These are phyloP conservation scores for Halyomorpha halys DNA, from an alignment of 1,140 invertebrate genomes.

Conservation along the genomic window DNA sequence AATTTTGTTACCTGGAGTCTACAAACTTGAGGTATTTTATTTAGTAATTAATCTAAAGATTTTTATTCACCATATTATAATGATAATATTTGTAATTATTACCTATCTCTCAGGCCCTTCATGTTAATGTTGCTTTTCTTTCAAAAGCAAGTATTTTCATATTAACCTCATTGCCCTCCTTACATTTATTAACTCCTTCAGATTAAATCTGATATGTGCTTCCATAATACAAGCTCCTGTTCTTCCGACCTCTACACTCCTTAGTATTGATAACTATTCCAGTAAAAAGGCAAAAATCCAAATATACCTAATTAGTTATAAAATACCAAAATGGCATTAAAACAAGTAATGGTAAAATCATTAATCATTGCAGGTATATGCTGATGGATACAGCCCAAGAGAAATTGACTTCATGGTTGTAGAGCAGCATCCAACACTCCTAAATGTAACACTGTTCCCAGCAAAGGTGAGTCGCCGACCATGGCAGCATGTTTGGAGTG, in stretches of 20 bases:
- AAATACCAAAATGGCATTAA: neutral
- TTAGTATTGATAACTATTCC: too few relatives aligned
- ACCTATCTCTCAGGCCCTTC: too few relatives aligned
- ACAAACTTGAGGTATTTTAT: slow-evolving; percentile 32
- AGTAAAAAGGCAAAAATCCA: too few relatives aligned
- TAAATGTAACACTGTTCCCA: slow-evolving; percentile 71
- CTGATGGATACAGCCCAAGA: slow-evolving; percentile 67
- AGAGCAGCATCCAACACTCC: slow-evolving; percentile 69
- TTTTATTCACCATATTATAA: neutral
- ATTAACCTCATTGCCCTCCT: too few relatives aligned
- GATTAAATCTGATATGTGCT: too few relatives aligned
- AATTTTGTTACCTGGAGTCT: slow-evolving; percentile 31
- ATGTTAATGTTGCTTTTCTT: too few relatives aligned
- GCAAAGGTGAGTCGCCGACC: slow-evolving; percentile 52
- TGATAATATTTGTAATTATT: too few relatives aligned
- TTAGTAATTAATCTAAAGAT: neutral
- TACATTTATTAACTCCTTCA: too few relatives aligned
- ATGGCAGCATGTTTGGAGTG: slow-evolving; percentile 32
- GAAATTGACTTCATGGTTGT: slow-evolving; percentile 78
- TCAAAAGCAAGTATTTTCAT: too few relatives aligned
- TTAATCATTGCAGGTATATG: slow-evolving; percentile 52
- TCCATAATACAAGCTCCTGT: too few relatives aligned
- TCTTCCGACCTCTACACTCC: too few relatives aligned
- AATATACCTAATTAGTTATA: too few relatives aligned
- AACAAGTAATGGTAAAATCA: neutral